Conservation (phyloP, 2,113 vertebrate species). For the Centrocercus urophasianus region DNA sequence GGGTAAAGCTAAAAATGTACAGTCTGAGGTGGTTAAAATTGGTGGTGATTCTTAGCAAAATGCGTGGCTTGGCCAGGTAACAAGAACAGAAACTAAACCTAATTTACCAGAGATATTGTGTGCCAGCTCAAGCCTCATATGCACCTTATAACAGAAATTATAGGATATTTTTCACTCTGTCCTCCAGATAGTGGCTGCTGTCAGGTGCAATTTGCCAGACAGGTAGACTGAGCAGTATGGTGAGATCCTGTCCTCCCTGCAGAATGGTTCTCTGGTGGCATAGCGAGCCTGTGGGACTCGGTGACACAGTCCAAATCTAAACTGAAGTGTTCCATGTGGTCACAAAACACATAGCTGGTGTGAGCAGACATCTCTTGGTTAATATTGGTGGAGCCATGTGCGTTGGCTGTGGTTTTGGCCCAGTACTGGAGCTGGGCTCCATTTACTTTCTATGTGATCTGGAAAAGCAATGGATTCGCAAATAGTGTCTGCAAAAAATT, state of each 20-base stretch:
- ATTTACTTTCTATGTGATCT: neutral
- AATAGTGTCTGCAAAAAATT: neutral
- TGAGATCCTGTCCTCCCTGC: neutral
- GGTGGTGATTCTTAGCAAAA: neutral
- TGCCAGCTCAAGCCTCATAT: neutral
- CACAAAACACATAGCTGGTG: neutral
- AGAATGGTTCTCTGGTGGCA: neutral
- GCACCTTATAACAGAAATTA: neutral
- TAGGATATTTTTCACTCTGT: conserved; percentile 34
- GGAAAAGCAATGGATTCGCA: neutral
- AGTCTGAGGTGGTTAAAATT: neutral
- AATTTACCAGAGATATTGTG: neutral
- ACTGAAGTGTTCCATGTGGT: neutral
- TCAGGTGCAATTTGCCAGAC: neutral
- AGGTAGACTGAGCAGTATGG: neutral
- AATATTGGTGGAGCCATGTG: neutral
- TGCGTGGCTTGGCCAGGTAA: neutral
- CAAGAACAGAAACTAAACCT: neutral
- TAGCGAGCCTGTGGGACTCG: neutral
- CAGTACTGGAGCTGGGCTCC: neutral
- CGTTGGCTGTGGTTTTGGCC: neutral
- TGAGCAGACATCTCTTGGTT: neutral
- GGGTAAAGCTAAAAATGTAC: neutral
- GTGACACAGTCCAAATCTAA: neutral
- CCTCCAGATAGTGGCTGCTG: conserved; percentile 21